Conservation (phyloP, 92 coral and sea anemone species). For the Meandrina meandrites region DNA sequence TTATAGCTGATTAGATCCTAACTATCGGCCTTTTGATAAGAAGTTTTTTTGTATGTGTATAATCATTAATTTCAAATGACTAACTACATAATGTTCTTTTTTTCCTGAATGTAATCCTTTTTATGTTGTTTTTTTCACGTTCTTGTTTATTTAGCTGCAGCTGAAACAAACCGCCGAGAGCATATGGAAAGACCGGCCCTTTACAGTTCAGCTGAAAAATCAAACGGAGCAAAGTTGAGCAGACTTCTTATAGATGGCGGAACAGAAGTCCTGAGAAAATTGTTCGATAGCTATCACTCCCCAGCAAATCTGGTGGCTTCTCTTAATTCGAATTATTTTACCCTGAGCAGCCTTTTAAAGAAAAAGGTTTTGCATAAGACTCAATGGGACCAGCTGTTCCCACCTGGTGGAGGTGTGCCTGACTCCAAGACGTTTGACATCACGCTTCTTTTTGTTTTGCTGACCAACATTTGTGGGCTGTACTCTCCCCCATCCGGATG, state of each 20-base stretch:
- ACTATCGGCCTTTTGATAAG: no score
- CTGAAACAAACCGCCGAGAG: no score
- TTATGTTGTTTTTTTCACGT: no score
- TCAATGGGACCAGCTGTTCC: conserved; percentile 62
- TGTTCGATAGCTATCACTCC: neutral
- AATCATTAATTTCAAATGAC: no score
- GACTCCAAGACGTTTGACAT: conserved; percentile 55
- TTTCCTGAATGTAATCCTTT: no score
- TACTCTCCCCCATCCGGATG: conserved; percentile 33
- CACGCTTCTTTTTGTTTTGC: conserved; percentile 50
- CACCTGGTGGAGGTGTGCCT: conserved; percentile 47
- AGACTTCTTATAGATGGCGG: conserved; percentile 8
- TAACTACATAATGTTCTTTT: no score
- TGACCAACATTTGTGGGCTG: conserved; percentile 58
- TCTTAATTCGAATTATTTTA: neutral
- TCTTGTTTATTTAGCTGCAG: no score
- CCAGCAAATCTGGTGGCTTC: neutral
- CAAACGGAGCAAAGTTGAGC: neutral
- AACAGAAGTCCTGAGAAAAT: conserved; percentile 5
- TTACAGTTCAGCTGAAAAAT: neutral
- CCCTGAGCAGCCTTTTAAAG: neutral
- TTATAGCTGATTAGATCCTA: no score
- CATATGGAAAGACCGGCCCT: neutral
- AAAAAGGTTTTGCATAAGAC: conserved; percentile 38
- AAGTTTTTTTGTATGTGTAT: no score